phyloP scores from a whole-genome alignment of 2,888 invertebrate species.

The Dynastes grantii region DNA sequence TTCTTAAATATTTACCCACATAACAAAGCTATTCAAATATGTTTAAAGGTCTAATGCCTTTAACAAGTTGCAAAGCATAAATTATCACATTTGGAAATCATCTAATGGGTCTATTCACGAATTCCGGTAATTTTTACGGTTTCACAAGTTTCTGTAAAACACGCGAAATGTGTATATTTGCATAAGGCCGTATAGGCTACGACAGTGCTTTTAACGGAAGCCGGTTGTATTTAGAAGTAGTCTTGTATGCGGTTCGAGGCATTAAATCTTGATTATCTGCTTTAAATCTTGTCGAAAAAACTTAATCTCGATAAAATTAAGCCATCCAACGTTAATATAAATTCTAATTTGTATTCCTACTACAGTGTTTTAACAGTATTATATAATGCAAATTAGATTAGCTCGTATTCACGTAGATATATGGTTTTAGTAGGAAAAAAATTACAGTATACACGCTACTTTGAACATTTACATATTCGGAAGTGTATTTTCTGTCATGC shows the following conservation, averaged over 20 bases:
- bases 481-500: conserved; percentile 31
- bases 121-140: conserved; percentile 4
- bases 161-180: conserved; percentile 6
- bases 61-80: conserved; percentile 8
- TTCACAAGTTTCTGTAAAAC: background rate
- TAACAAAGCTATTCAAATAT: background rate
- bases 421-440: conserved; percentile 13
- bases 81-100: conserved; percentile 13
- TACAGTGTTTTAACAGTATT: conserved; percentile 4
- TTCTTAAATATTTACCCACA: background rate
- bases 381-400: conserved; percentile 35
- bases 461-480: conserved; percentile 36
- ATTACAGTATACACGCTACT: conserved; percentile 11
- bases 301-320: too few species aligned
- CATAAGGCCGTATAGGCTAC: too few species aligned
- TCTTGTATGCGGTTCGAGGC: too few species aligned
- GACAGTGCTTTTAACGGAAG: too few species aligned
- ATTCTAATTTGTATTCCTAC: conserved; percentile 16
- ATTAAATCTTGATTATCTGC: too few species aligned
- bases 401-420: background rate
- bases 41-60: background rate
- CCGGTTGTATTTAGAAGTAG: too few species aligned
- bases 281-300: too few species aligned
- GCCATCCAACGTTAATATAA: background rate
- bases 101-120: background rate